These are phyloP conservation scores for Drosophila prolongata DNA, from an alignment of 2,888 invertebrate genomes.

Conservation along the genomic window DNA sequence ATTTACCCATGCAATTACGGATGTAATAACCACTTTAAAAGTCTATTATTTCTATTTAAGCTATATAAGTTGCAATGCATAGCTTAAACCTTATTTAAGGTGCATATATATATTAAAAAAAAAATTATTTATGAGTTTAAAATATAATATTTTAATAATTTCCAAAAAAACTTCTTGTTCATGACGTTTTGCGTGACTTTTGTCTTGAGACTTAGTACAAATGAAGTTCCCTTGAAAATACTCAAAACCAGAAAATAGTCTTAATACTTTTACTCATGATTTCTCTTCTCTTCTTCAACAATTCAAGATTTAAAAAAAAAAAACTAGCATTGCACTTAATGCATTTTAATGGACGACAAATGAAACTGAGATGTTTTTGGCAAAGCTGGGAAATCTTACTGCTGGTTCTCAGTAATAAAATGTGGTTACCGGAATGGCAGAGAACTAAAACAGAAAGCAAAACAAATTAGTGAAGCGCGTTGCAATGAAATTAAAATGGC, in stretches of 20 bases:
- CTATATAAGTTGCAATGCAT: too few relatives aligned
- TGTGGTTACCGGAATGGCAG: constrained; percentile 19
- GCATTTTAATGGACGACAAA: constrained; percentile 69
- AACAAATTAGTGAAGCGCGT: constrained; percentile 39
- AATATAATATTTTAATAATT: too few relatives aligned
- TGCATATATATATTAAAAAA: too few relatives aligned
- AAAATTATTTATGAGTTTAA: too few relatives aligned
- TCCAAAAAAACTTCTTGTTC: too few relatives aligned
- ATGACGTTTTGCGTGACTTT: too few relatives aligned
- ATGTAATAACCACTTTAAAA: too few relatives aligned
- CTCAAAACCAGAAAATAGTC: background rate
- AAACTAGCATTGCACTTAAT: constrained; percentile 49
- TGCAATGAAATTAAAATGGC: constrained; percentile 60
- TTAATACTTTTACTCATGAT: background rate
- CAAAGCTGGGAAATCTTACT: constrained; percentile 19
- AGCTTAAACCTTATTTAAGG: too few relatives aligned
- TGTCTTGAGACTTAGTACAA: too few relatives aligned
- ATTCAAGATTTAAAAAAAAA: constrained; percentile 21
- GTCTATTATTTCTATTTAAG: too few relatives aligned
- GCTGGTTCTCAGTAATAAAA: constrained; percentile 18
- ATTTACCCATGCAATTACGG: too few relatives aligned
- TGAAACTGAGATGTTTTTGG: constrained; percentile 45
- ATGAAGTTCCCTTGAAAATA: background rate
- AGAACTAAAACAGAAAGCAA: constrained; percentile 26
- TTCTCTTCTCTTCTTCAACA: background rate